Conservation (phyloP, 2,888 invertebrate genomes). For the Drosophila algonquin region DNA sequence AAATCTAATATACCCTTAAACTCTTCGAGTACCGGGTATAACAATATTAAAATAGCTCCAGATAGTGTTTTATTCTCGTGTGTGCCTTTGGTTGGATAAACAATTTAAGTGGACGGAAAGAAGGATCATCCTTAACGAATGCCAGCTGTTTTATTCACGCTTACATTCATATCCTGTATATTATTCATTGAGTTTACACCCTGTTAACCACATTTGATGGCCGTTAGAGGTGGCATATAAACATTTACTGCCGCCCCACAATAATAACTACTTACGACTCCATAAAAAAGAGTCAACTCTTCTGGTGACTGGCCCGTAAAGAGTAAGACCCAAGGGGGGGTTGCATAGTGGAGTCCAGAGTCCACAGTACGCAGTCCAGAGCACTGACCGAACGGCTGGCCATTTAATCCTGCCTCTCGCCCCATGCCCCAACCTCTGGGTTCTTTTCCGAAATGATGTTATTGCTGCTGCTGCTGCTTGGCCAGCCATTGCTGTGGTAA, state of each 20-base stretch:
- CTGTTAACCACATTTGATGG: slow-evolving; percentile 21
- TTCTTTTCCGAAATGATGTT: slow-evolving; percentile 16
- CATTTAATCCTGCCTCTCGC: neutral
- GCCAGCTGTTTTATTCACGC: neutral
- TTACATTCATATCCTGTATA: slow-evolving; percentile 6
- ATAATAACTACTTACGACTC: slow-evolving; percentile 32
- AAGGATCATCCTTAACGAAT: neutral
- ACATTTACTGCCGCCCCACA: slow-evolving; percentile 26
- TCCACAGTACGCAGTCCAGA: slow-evolving; percentile 6
- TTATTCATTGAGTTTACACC: slow-evolving; percentile 14
- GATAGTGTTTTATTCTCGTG: neutral
- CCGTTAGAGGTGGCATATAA: slow-evolving; percentile 11
- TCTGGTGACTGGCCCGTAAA: neutral
- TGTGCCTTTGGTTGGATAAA: neutral
- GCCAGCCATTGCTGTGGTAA: slow-evolving; percentile 25
- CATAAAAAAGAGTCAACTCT: slow-evolving; percentile 20
- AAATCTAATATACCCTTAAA: too few relatives aligned
- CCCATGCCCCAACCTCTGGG: slow-evolving; percentile 3
- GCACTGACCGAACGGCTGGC: slow-evolving; percentile 10
- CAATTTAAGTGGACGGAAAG: neutral
- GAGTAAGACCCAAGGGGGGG: slow-evolving; percentile 22
- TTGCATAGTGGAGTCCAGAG: neutral
- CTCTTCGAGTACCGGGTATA: too few relatives aligned
- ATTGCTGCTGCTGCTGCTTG: slow-evolving; percentile 13
- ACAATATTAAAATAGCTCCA: neutral